A percentile compares a stretch with the other conserved stretches of the same genome.
Conservation (phyloP, 2,797 vertebrate species). For the Myotis myotis region DNA sequence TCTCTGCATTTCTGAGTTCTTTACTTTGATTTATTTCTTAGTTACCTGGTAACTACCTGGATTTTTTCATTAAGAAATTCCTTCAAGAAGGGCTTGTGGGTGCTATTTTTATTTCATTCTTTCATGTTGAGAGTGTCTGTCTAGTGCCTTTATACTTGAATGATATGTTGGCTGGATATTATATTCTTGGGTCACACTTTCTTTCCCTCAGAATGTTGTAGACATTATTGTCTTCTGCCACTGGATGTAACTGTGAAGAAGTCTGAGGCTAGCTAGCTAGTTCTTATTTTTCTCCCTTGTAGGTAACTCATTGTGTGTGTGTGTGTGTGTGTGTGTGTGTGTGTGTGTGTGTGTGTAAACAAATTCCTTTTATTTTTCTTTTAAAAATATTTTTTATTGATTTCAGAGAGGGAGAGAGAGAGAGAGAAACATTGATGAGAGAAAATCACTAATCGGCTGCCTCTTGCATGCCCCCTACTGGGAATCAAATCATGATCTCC, state of each 20-base stretch:
- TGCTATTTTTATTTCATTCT: constrained; percentile 1
- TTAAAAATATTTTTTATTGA: too few species aligned
- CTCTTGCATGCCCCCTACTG: too few species aligned
- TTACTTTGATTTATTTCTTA: constrained; percentile 42
- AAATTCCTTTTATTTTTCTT: background rate
- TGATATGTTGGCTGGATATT: background rate
- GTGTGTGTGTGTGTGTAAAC: background rate
- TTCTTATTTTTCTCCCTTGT: constrained; percentile 22
- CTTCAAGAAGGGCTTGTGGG: background rate
- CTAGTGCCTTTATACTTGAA: background rate
- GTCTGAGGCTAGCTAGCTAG: background rate
- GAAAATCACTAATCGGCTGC: too few species aligned
- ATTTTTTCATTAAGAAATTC: constrained; percentile 22
- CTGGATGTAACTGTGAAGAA: constrained; percentile 38
- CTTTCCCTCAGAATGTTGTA: constrained; percentile 19
- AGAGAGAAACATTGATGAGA: too few species aligned
- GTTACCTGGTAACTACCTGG: constrained; percentile 4
- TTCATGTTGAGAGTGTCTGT: constrained; percentile 31
- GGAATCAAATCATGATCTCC: too few species aligned
- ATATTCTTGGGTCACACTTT: background rate
- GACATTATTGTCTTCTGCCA: background rate
- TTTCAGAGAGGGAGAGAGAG: too few species aligned
- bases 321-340: background rate
- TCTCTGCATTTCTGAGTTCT: constrained; percentile 34
- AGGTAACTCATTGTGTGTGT: background rate